These are phyloP conservation scores for Coptodon bakossiorum DNA, from an alignment of 2,113 vertebrate species.

Conservation along the genomic window DNA sequence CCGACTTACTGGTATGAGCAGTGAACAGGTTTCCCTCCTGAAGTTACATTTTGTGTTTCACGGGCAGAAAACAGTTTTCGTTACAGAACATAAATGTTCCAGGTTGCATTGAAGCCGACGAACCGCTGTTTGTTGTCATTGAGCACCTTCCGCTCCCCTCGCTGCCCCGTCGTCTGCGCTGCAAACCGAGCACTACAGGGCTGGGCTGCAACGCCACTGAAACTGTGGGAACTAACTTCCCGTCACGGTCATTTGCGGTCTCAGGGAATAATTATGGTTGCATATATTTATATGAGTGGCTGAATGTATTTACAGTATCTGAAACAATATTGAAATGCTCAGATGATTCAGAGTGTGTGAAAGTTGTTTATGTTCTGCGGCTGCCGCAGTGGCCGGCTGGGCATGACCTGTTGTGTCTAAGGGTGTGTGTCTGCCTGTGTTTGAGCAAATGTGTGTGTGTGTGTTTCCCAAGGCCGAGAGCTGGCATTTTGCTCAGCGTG, in stretches of 20 bases:
- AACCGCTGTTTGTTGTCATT: constrained; percentile 14
- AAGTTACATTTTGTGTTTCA: constrained; percentile 27
- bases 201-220: constrained; percentile 43
- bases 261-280: constrained; percentile 56
- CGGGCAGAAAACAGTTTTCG: constrained; percentile 14
- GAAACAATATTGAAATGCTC: constrained; percentile 62
- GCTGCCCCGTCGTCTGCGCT: not conserved
- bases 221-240: constrained; percentile 67
- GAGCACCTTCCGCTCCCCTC: constrained; percentile 21
- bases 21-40: constrained; percentile 20
- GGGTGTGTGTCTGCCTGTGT: constrained; percentile 49
- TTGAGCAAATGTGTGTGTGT: not conserved
- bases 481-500: constrained; percentile 65
- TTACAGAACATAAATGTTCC: constrained; percentile 35
- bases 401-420: constrained; percentile 58
- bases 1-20: not conserved
- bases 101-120: not conserved
- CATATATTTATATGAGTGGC: constrained; percentile 60
- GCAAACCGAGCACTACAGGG: constrained; percentile 37
- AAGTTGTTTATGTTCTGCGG: constrained; percentile 72
- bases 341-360: constrained; percentile 67
- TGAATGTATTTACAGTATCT: constrained; percentile 63
- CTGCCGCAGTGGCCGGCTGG: constrained; percentile 31
- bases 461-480: constrained; percentile 58
- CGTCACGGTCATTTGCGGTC: constrained; percentile 59